Evolutionary conservation across 2,888 invertebrate species (phyloP).

Genomic region (Drosophila stalkeri): DNA sequence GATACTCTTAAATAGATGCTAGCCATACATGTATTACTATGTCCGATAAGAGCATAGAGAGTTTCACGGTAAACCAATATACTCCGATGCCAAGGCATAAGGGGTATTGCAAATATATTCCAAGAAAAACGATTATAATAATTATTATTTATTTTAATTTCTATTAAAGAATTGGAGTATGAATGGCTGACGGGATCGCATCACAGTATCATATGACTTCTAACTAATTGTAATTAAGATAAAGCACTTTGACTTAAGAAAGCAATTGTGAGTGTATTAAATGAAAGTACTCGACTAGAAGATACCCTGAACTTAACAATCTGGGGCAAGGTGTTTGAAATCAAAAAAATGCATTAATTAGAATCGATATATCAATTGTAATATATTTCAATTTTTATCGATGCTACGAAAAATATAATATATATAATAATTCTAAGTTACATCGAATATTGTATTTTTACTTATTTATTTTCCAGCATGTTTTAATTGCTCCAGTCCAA

Average conservation of each 20-base stretch:
- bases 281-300: not conserved
- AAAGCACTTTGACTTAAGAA: not conserved
- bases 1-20: not conserved
- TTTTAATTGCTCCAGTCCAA: too few relatives aligned
- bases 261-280: not conserved
- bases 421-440: too few relatives aligned
- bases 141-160: conserved; percentile 5
- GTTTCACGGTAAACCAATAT: not conserved
- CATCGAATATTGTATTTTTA: too few relatives aligned
- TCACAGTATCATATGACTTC: conserved; percentile 8
- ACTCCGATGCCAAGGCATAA: not conserved
- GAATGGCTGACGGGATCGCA: not conserved
- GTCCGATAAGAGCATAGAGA: not conserved
- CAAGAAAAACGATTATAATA: conserved; percentile 5
- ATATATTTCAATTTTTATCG: too few relatives aligned
- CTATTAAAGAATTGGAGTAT: not conserved
- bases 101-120: not conserved
- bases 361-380: not conserved
- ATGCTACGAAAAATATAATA: too few relatives aligned
- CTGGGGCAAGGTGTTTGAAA: too few relatives aligned
- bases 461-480: too few relatives aligned
- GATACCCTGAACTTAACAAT: not conserved
- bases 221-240: conserved; percentile 6
- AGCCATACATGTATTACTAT: too few relatives aligned
- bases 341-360: not conserved